Percentiles rank a stretch among this genome's conserved stretches.
phyloP scores from a whole-genome alignment of 2,888 invertebrate species.

The Heliconius aoede region DNA sequence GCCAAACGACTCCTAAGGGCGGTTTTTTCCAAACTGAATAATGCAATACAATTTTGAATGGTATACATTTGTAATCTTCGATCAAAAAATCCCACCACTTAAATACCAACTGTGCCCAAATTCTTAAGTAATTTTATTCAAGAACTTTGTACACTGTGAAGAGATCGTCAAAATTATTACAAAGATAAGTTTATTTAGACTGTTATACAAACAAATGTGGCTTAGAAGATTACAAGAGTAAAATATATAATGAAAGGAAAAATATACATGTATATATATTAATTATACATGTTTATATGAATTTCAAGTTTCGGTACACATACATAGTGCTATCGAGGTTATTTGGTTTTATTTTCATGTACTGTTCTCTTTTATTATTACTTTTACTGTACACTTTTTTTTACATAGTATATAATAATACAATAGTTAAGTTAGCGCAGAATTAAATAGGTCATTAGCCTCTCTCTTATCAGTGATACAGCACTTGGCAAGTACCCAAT shows the following conservation, averaged over 20 bases:
- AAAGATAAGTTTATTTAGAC: neutral
- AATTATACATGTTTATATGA: neutral
- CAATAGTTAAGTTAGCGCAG: neutral
- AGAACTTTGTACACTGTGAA: neutral
- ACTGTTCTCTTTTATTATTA: neutral
- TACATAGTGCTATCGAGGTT: neutral
- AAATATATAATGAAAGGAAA: neutral
- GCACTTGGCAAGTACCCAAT: conserved; percentile 21
- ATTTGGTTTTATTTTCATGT: neutral
- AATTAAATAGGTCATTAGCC: neutral
- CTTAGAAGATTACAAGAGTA: neutral
- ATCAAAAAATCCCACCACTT: conserved; percentile 9
- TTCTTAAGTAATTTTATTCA: neutral
- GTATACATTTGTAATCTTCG: neutral
- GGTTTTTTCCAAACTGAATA: conserved; percentile 7
- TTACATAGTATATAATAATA: too few relatives aligned
- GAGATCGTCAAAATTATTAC: neutral
- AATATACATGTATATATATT: neutral
- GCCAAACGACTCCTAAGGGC: conserved; percentile 34
- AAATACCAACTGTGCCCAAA: neutral
- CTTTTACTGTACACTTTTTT: too few relatives aligned
- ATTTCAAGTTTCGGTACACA: neutral
- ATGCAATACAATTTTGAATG: conserved; percentile 31
- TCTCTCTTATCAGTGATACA: conserved; percentile 8
- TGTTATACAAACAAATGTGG: conserved; percentile 3